Evolutionary conservation across 1,140 invertebrate genomes (phyloP), one percentile per base, ranked within the genome.

Genomic region (Cotesia glomerata): DNA sequence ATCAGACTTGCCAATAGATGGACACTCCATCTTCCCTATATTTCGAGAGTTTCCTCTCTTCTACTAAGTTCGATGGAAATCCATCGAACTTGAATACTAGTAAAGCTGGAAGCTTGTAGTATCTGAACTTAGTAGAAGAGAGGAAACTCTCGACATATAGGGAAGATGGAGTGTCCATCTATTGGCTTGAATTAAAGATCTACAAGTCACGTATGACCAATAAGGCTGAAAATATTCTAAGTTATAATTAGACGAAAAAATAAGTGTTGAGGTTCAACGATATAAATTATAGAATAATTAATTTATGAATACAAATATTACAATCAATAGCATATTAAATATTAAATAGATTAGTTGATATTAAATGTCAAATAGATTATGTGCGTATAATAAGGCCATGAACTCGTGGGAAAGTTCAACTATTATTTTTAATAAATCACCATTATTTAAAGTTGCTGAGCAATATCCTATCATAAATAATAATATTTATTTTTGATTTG

Each of bases 351-450:
- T 36, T 16, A 54, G 16, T 45, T 14, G 4, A 61, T 71, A 32
- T 74, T 72, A 74, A 73, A 75, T 77, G 45, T 58, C 69, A 65
- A 56, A 32, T 35, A 45, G 52, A 66, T 72, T 66, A 51, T 59
- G 63, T 66, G 77, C 72, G 74, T 70, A 63, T 52, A 73, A 78
- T 77, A 76, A 80, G 81, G 78, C 78, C 78, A 59, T 74, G 75
- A 87, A 81, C 81, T 78, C 68, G 75, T 83, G 80, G 78, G 81
- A 83, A 76, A 86, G 80, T 78, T 81, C 78, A 75, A 58, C 59
- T 74, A 79, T 79, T 80, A 82, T 77, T 80, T 79, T 82, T 71
- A 81, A 80, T 9, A 45, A 81, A 79, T 61, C 34, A 79, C 75
- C 72, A 82, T 84, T 81, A 81, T 78, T 76, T 71, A 69, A 81